Conservation (phyloP, 2,888 invertebrate genomes). For the Myopa tessellatipennis region DNA sequence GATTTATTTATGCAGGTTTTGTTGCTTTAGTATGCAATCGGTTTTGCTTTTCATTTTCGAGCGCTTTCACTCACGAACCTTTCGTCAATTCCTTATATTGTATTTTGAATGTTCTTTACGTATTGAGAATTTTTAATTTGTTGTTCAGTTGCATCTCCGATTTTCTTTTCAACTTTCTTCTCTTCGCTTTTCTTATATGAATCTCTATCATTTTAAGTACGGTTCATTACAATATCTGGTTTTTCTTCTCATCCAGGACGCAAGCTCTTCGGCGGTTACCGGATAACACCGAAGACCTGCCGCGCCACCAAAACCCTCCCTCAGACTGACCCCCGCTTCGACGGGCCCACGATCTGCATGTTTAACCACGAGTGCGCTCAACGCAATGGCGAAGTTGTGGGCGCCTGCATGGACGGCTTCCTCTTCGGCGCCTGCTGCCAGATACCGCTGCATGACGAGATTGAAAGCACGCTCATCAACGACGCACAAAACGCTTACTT, state of each 20-base stretch:
- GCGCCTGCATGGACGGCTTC: slow-evolving; percentile 88
- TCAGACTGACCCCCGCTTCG: slow-evolving; percentile 70
- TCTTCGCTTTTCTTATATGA: neutral
- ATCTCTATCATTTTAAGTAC: neutral
- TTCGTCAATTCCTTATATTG: neutral
- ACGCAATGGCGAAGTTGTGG: slow-evolving; percentile 84
- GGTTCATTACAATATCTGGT: neutral
- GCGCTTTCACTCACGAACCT: slow-evolving; percentile 20
- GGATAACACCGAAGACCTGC: slow-evolving; percentile 86
- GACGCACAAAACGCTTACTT: slow-evolving; percentile 60
- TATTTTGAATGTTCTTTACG: neutral
- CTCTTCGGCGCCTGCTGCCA: slow-evolving; percentile 89
- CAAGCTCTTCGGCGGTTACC: slow-evolving; percentile 86
- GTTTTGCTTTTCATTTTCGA: slow-evolving; percentile 3
- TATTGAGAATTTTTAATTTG: slow-evolving; percentile 14
- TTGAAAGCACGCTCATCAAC: slow-evolving; percentile 64
- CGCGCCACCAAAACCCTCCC: slow-evolving; percentile 76
- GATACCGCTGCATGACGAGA: slow-evolving; percentile 71
- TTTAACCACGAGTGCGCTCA: slow-evolving; percentile 90
- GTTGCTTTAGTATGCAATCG: neutral
- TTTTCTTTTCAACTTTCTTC: neutral
- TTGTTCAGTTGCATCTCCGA: too few species aligned
- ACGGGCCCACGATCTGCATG: slow-evolving; percentile 87
- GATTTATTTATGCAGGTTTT: neutral
- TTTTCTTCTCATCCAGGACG: slow-evolving; percentile 65